phyloP scores from a whole-genome alignment of 1,140 invertebrate genomes.

The Drosophila bocki region DNA sequence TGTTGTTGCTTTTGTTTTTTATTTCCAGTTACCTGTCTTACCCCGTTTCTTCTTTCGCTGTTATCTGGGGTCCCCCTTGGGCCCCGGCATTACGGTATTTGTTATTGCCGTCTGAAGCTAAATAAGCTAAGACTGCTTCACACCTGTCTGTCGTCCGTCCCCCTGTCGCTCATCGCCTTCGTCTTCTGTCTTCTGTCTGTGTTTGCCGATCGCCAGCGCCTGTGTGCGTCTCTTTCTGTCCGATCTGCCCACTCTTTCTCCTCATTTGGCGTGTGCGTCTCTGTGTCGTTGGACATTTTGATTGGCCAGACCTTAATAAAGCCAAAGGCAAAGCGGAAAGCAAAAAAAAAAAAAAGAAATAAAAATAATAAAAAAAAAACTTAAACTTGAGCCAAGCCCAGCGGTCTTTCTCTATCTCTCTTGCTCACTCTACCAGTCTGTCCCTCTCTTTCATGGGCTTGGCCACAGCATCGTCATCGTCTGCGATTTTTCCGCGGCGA shows the following conservation, averaged over 20 bases:
- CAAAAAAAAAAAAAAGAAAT: slow-evolving; percentile 27
- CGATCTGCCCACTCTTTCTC: slow-evolving; percentile 26
- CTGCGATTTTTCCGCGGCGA: slow-evolving; percentile 43
- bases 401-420: slow-evolving; percentile 22
- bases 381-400: slow-evolving; percentile 47
- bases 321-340: slow-evolving; percentile 26
- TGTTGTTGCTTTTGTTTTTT: neutral
- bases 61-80: slow-evolving; percentile 46
- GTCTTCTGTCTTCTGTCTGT: neutral
- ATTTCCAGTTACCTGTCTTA: slow-evolving; percentile 11
- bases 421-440: neutral
- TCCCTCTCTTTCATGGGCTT: slow-evolving; percentile 55
- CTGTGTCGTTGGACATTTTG: slow-evolving; percentile 70
- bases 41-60: slow-evolving; percentile 5
- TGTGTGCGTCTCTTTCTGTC: slow-evolving; percentile 15
- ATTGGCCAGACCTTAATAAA: slow-evolving; percentile 82
- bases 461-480: slow-evolving; percentile 63
- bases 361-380: slow-evolving; percentile 13
- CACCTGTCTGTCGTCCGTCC: slow-evolving; percentile 54
- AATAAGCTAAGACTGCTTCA: slow-evolving; percentile 65
- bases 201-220: slow-evolving; percentile 16
- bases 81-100: slow-evolving; percentile 65
- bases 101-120: slow-evolving; percentile 50
- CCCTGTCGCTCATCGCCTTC: neutral
- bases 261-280: slow-evolving; percentile 46